phyloP scores from a whole-genome alignment of 2,797 vertebrate genomes.

The Hylomyscus alleni region DNA sequence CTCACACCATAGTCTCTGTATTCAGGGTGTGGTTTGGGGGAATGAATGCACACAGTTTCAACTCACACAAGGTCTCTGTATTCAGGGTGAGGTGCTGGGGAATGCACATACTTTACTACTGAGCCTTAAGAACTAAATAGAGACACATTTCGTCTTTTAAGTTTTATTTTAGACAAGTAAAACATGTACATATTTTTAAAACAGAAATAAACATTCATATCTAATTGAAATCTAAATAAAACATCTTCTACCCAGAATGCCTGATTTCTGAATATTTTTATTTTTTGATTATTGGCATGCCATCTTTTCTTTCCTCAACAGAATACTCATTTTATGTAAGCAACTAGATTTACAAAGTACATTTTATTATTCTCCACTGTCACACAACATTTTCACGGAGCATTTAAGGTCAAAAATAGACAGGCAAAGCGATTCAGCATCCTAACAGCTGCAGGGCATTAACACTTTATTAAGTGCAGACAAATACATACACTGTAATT shows the following conservation, averaged over 20 bases:
- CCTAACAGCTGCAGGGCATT: background rate
- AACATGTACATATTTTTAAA: slow-evolving; percentile 9
- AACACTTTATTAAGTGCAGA: background rate
- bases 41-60: background rate
- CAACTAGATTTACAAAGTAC: slow-evolving; percentile 42
- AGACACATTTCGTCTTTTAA: slow-evolving; percentile 33
- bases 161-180: slow-evolving; percentile 70
- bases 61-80: background rate
- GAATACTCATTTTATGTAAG: slow-evolving; percentile 17
- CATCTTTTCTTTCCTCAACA: background rate
- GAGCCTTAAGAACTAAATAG: background rate
- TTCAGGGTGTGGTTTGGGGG: background rate
- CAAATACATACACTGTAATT: background rate
- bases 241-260: slow-evolving; percentile 27
- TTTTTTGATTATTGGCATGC: slow-evolving; percentile 49
- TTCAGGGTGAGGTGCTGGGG: background rate
- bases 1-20: background rate
- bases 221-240: slow-evolving; percentile 30
- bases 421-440: background rate
- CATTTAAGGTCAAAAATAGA: background rate
- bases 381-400: slow-evolving; percentile 45
- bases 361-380: slow-evolving; percentile 54
- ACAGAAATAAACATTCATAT: background rate
- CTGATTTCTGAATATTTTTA: slow-evolving; percentile 35
- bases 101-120: background rate